phyloP scores from a whole-genome alignment of 2,888 invertebrate genomes.

The Eudiplozoon nipponicum region DNA sequence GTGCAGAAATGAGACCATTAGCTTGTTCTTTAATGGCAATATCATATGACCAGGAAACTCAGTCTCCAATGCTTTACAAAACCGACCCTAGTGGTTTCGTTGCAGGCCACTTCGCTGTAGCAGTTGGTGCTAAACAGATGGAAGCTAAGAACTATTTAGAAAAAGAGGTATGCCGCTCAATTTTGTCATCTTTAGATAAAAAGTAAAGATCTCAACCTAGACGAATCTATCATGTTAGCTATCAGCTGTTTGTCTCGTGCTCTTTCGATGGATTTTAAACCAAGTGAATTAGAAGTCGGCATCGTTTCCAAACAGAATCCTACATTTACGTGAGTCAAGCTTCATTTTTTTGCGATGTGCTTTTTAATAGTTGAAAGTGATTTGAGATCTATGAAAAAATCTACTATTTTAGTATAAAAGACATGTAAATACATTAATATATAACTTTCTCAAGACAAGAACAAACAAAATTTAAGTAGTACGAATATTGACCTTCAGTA shows the following conservation, averaged over 20 bases:
- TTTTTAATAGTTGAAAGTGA: no score
- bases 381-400: no score
- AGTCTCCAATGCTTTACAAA: conserved; percentile 65
- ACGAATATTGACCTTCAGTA: no score
- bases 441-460: no score
- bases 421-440: no score
- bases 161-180: conserved; percentile 89
- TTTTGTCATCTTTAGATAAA: no score
- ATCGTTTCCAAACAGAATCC: conserved; percentile 50
- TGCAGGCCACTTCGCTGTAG: conserved; percentile 65
- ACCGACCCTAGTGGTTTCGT: conserved; percentile 95
- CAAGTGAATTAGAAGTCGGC: conserved; percentile 77
- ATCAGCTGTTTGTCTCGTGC: conserved; percentile 66
- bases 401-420: no score
- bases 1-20: conserved; percentile 89
- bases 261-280: conserved; percentile 72
- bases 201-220: conserved; percentile 33
- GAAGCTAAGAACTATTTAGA: conserved; percentile 83
- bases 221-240: conserved; percentile 52
- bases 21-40: conserved; percentile 71
- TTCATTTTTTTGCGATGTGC: no score
- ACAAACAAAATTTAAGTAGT: no score
- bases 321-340: no score
- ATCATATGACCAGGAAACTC: conserved; percentile 51
- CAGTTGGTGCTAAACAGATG: conserved; percentile 73